A percentile compares a stretch with the other conserved stretches of the same genome.
These are phyloP conservation scores for Netelia fuscicornis DNA, from an alignment of 2,888 invertebrate species.

Conservation along the genomic window DNA sequence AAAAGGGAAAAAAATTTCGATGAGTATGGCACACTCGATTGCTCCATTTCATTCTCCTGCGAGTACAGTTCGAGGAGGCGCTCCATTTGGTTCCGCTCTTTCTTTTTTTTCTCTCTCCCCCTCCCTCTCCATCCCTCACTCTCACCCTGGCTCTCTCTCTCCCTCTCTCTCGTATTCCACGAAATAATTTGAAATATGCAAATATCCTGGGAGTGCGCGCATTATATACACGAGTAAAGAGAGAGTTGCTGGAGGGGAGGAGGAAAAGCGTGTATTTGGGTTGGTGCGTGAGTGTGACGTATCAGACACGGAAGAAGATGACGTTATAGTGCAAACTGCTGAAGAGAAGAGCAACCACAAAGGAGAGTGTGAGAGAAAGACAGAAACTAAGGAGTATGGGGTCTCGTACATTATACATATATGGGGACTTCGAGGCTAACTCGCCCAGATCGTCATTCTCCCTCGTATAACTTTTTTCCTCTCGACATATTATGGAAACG, in stretches of 20 bases:
- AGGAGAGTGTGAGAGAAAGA: constrained; percentile 66
- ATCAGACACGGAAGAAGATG: constrained; percentile 56
- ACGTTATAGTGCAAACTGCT: constrained; percentile 50
- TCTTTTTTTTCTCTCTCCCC: constrained; percentile 1
- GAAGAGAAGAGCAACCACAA: constrained; percentile 52
- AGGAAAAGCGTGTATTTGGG: constrained; percentile 39
- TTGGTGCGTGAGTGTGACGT: constrained; percentile 62
- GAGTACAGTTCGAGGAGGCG: constrained; percentile 47
- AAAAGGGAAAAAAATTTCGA: constrained; percentile 17
- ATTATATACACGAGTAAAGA: constrained; percentile 53
- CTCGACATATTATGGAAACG: too few relatives aligned
- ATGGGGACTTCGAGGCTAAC: background rate
- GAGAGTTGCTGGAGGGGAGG: background rate
- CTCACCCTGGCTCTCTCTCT: background rate
- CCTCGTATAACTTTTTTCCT: too few relatives aligned
- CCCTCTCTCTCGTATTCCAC: constrained; percentile 69
- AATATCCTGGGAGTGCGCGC: constrained; percentile 73
- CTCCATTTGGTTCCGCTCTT: constrained; percentile 59
- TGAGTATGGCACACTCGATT: constrained; percentile 47
- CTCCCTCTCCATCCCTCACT: constrained; percentile 16
- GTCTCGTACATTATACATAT: constrained; percentile 40
- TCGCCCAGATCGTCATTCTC: background rate
- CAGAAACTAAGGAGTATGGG: constrained; percentile 33
- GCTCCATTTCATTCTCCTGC: constrained; percentile 51
- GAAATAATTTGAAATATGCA: constrained; percentile 81